Evolutionary conservation across 2,113 vertebrate genomes (phyloP).

Genomic region (Cyprinodon variegatus): DNA sequence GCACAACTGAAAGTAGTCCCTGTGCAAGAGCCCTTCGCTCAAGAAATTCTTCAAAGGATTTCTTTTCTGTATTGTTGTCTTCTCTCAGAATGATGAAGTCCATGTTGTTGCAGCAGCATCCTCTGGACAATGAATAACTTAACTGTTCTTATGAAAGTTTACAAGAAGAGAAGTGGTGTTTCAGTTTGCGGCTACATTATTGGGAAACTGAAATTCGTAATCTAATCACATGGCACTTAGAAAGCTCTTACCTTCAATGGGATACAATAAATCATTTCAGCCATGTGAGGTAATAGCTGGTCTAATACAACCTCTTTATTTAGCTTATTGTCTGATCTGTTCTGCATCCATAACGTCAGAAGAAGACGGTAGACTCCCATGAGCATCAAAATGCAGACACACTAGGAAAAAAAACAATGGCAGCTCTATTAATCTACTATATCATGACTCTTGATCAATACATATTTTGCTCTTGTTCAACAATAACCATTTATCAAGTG

Average conservation of each 20-base stretch:
- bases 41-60: constrained; percentile 50
- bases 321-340: constrained; percentile 21
- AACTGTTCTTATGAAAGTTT: constrained; percentile 59
- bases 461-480: constrained; percentile 72
- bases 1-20: constrained; percentile 53
- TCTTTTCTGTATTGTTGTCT: constrained; percentile 30
- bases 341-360: constrained; percentile 51
- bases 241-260: constrained; percentile 42
- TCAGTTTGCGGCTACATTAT: not conserved
- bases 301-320: constrained; percentile 24
- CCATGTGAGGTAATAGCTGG: constrained; percentile 32
- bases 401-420: constrained; percentile 44
- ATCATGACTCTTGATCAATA: constrained; percentile 71
- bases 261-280: constrained; percentile 55
- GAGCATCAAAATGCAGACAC: constrained; percentile 63
- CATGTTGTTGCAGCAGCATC: constrained; percentile 41
- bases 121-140: constrained; percentile 51
- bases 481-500: constrained; percentile 80
- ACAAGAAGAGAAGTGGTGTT: constrained; percentile 11
- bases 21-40: constrained; percentile 42
- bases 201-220: constrained; percentile 30
- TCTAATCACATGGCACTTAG: constrained; percentile 48
- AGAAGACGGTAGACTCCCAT: constrained; percentile 56
- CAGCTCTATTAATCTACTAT: constrained; percentile 69
- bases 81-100: constrained; percentile 39